Evolutionary conservation across 2,113 vertebrate genomes (phyloP).

Genomic region (Dicrurus megarhynchus): DNA sequence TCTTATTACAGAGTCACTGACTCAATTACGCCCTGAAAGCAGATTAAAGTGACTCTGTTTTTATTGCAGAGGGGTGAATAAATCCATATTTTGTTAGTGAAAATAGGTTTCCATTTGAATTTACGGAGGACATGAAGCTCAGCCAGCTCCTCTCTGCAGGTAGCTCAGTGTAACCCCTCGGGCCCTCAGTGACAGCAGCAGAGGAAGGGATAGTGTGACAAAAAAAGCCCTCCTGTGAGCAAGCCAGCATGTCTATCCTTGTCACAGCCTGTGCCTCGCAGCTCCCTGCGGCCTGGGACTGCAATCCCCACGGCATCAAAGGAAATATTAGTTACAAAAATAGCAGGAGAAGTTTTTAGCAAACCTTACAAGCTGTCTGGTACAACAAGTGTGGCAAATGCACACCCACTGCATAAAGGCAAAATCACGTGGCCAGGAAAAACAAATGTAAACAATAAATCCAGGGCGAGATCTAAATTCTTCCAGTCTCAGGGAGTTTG

Average conservation of each 20-base stretch:
- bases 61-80: not conserved
- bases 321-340: not conserved
- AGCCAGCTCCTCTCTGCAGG: not conserved
- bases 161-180: not conserved
- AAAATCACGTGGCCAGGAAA: not conserved
- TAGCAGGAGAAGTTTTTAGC: not conserved
- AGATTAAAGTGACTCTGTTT: not conserved
- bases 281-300: not conserved
- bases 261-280: not conserved
- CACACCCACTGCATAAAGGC: not conserved
- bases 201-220: not conserved
- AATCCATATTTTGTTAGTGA: not conserved
- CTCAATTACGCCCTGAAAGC: not conserved
- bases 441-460: not conserved
- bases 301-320: rapidly evolving
- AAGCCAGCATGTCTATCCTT: not conserved
- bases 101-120: not conserved
- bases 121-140: not conserved
- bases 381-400: not conserved
- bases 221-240: not conserved
- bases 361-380: not conserved
- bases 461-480: not conserved
- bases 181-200: not conserved
- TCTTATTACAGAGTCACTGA: not conserved
- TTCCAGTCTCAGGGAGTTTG: not conserved